phyloP scores from a whole-genome alignment of 2,888 invertebrate species.

The Stenolophus ochropezus region DNA sequence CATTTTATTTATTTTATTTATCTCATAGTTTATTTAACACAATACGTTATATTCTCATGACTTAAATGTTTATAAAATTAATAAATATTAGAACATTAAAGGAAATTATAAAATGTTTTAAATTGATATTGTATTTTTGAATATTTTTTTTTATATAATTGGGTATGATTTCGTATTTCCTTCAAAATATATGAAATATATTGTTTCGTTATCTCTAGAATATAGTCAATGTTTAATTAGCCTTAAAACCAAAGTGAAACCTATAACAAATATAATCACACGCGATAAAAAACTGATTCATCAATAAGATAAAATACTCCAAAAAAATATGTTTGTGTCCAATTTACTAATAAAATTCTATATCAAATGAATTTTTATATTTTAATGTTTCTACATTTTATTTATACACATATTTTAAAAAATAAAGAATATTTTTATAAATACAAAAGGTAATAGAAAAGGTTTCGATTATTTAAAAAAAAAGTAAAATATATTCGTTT shows the following conservation, averaged over 20 bases:
- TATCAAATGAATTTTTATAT: not conserved
- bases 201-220: constrained; percentile 11
- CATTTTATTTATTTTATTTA: too few relatives aligned
- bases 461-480: too few relatives aligned
- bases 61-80: too few relatives aligned
- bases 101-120: too few relatives aligned
- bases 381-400: not conserved
- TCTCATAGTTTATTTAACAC: not conserved
- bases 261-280: constrained; percentile 32
- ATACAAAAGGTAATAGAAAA: too few relatives aligned
- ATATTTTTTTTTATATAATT: not conserved
- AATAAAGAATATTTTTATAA: too few relatives aligned
- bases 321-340: too few relatives aligned
- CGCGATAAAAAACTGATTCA: constrained; percentile 9
- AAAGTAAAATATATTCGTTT: too few relatives aligned
- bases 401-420: too few relatives aligned
- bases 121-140: not conserved
- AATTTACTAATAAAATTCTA: too few relatives aligned
- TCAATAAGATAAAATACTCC: constrained; percentile 5
- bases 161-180: not conserved
- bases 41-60: not conserved
- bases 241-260: constrained; percentile 38
- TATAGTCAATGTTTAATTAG: constrained; percentile 16
- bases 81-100: too few relatives aligned
- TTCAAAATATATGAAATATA: not conserved